phyloP scores from a whole-genome alignment of 2,113 vertebrate species.

The Climacteris rufus region DNA sequence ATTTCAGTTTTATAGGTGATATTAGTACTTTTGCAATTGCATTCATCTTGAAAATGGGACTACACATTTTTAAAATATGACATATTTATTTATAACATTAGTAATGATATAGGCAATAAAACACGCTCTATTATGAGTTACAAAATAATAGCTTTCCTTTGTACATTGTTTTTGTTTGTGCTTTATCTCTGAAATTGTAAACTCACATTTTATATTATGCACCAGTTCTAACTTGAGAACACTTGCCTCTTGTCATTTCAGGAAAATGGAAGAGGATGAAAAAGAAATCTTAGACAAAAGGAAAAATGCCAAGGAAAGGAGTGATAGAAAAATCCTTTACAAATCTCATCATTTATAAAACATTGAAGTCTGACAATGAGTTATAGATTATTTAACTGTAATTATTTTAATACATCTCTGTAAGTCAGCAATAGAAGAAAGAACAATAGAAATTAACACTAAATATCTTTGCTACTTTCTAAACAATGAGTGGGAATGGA shows the following conservation, averaged over 20 bases:
- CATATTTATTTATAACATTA: neutral
- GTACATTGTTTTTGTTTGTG: neutral
- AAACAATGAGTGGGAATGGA: neutral
- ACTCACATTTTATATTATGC: neutral
- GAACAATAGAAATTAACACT: neutral
- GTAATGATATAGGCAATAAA: neutral
- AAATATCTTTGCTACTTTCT: neutral
- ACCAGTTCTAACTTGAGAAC: neutral
- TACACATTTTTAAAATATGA: neutral
- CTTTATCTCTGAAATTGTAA: neutral
- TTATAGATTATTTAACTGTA: fast-evolving
- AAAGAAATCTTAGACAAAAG: neutral
- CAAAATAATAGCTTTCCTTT: neutral
- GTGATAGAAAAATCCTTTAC: neutral
- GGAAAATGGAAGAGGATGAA: neutral
- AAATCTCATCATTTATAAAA: neutral
- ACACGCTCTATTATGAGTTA: neutral
- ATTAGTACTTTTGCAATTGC: neutral
- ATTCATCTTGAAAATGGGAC: neutral
- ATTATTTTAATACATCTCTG: neutral
- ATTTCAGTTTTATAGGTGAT: neutral
- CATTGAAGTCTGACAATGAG: neutral
- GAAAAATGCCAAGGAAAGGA: neutral
- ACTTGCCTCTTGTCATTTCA: neutral
- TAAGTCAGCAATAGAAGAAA: neutral